phyloP scores from a whole-genome alignment of 2,888 invertebrate species.

The Nymphalis urticae region DNA sequence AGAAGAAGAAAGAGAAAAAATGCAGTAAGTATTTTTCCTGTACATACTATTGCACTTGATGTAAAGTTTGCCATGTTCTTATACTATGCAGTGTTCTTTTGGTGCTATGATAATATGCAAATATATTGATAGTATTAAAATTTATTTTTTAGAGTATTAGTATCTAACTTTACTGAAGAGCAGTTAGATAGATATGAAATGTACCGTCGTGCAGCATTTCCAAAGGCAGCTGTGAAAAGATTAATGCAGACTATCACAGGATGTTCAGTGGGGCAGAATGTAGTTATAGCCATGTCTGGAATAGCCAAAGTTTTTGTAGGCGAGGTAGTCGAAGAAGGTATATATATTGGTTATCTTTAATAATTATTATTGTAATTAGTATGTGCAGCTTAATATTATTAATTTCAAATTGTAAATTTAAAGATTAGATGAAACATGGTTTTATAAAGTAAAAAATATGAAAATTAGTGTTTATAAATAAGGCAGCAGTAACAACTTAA shows the following conservation, averaged over 20 bases:
- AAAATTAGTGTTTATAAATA: too few relatives aligned
- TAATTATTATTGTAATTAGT: too few relatives aligned
- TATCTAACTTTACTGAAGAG: slow-evolving; percentile 99
- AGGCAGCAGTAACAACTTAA: too few relatives aligned
- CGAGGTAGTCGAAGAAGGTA: slow-evolving; percentile 99
- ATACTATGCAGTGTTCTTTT: too few relatives aligned
- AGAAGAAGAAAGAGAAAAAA: slow-evolving; percentile 96
- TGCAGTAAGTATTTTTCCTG: slow-evolving; percentile 88
- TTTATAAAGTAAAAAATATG: too few relatives aligned
- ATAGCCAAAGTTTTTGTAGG: slow-evolving; percentile 99
- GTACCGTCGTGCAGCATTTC: slow-evolving; percentile 98
- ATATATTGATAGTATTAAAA: slow-evolving; percentile 3
- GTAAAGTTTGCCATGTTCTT: neutral
- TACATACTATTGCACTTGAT: neutral
- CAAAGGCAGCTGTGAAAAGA: slow-evolving; percentile 97
- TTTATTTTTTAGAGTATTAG: slow-evolving; percentile 88
- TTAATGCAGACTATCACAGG: slow-evolving; percentile 99
- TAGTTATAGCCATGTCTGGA: slow-evolving; percentile 99
- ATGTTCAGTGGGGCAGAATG: slow-evolving; percentile 98
- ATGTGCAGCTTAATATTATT: too few relatives aligned
- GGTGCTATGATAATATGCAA: neutral
- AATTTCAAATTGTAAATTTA: neutral
- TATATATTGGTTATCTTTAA: too few relatives aligned
- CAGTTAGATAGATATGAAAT: slow-evolving; percentile 99
- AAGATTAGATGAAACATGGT: too few relatives aligned